Evolutionary conservation across 35 echinoderm and acorn worm genomes (phyloP), one percentile per base, ranked within the genome.

Genomic region (Ptychodera flava): DNA sequence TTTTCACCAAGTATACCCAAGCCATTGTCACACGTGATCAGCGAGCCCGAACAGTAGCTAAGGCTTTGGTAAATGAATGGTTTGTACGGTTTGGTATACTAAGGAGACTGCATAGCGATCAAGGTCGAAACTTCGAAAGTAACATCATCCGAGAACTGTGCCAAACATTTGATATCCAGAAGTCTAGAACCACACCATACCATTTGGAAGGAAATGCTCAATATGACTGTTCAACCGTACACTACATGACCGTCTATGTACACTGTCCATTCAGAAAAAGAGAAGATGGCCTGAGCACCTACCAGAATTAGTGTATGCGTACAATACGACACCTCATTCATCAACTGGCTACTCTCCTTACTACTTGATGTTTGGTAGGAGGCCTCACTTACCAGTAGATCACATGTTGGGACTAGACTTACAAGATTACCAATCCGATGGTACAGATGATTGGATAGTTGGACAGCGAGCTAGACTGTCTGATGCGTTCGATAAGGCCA

Each of bases 1-100:
- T 90, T 84, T 93, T 90, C 79, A 90, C 92, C 0, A 93, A 93
- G 77, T 93, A 88, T 88, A 86, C 79, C 90, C 34, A 87, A 33
- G 88, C 92, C 1, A 87, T 87, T 33, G 27, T 81, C 14, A 52
- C 91, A 35, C 92, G 88, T 38, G 34, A 93, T 78, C 92, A 90
- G 79, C 77, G 64, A 28, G 88, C 88, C 29, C 38, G 33, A 28
- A 90, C 92, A 2, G 76, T 93, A 35, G 88, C 92, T 27, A 77
- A 75, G 0, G 53, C 75, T 14, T 77, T 93, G 28, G 35, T 89
- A 31, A 33, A 36, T 30, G 34, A 76, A 28, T 86, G 82, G 15
- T 80, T 90, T 10, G 86, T 78, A 36, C 22, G 88, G 16, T 93
- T 90, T 78, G 82, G 88, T 15, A 35, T 91, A 31, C 89, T 86